Evolutionary conservation across 2,797 vertebrate species (phyloP), one percentile per base, ranked within the genome.

Genomic region (Manis javanica): DNA sequence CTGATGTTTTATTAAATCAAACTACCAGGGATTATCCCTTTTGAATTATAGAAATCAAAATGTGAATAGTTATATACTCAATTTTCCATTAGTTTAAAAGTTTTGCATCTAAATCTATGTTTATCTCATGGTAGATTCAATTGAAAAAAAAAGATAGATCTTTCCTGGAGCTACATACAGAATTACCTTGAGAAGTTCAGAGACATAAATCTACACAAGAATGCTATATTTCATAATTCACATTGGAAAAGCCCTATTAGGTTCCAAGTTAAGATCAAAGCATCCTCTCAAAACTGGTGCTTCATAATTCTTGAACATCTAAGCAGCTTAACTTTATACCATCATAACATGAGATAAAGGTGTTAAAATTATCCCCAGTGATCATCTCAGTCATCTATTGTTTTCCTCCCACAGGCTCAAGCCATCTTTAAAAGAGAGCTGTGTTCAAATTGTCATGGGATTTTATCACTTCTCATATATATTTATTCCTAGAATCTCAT

Each of bases 11-110:
- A 21, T 18, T 92, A 96, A 98, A 94, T 63, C 66, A 95, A 63
- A 96, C 75, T 7, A 97, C 91, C 9, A 0, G 53, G 26, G 42
- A 6, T 42, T 26, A 64, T 1, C 31, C 39, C 11, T 68, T 39
- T 49, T 71, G 34, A 49, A 72, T 82, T 91, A 72, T 69, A 82
- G 16, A 59, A 68, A 82, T 66, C 57, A 61, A 87, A 79, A 4
- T 72, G n/a, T 81, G 37, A 91, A 14, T 91, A 83, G 75, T 93
- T 94, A 59, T 24, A 31, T 37, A 29, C 79, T 97, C 3, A 21
- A 82, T 46, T 87, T 39, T 13, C 39, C 75, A 95, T 59, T 4
- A 64, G 42, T 97, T 97, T 92, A 63, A 14, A 96, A 97, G 87
- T 96, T 29, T 90, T 42, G 66, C n/a, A 51, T 31, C 74, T 85